Conservation (phyloP, 2,797 vertebrate species). For the Menidia menidia region DNA sequence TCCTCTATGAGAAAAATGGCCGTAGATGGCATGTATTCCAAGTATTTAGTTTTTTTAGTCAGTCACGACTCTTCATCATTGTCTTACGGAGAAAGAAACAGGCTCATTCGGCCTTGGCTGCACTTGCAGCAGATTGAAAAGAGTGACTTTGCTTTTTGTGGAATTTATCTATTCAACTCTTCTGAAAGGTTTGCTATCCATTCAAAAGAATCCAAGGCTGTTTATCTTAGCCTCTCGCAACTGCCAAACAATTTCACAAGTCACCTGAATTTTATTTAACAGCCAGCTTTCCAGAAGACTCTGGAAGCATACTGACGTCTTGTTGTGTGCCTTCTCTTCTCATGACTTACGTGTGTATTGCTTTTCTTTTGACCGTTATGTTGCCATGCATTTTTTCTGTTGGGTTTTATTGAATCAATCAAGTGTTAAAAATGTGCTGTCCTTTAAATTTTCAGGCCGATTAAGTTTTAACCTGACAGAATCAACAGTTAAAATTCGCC, state of each 20-base stretch:
- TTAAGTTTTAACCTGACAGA: constrained; percentile 41
- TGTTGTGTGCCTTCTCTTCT: not conserved
- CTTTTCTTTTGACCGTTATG: not conserved
- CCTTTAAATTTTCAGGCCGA: constrained; percentile 26
- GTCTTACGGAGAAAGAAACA: not conserved
- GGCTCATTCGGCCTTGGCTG: constrained; percentile 10
- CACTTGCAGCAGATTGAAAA: not conserved
- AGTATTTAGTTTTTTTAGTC: too few species aligned
- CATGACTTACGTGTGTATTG: not conserved
- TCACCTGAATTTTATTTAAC: constrained; percentile 14
- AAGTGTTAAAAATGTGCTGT: not conserved
- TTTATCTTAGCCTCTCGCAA: constrained; percentile 10
- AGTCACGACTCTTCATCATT: not conserved
- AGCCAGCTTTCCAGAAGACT: constrained; percentile 15
- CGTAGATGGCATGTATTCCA: too few species aligned
- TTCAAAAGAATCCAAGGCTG: constrained; percentile 18
- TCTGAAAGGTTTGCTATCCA: constrained; percentile 24
- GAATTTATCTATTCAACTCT: constrained; percentile 11
- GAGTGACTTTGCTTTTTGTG: constrained; percentile 7
- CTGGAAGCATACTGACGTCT: not conserved
- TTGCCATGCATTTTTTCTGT: not conserved
- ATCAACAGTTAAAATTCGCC: constrained; percentile 10
- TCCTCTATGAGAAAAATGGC: not conserved
- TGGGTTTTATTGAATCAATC: not conserved
- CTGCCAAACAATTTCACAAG: constrained; percentile 22